A percentile compares a stretch with the other conserved stretches of the same genome.
Conservation (phyloP, 2,888 invertebrate genomes). For the Seira musarum region DNA sequence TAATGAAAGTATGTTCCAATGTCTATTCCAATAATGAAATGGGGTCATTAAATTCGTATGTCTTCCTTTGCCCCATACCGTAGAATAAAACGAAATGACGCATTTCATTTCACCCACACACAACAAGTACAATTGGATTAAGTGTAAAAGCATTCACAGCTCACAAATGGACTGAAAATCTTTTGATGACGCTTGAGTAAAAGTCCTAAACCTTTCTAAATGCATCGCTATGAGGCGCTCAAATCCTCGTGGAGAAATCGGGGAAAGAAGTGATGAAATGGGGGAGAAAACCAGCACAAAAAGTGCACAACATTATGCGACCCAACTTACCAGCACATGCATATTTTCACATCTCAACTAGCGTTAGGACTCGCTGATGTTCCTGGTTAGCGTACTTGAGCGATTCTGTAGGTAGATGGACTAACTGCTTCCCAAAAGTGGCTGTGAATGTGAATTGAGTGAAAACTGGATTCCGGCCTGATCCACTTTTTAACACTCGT, state of each 20-base stretch:
- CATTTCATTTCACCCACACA: too few species aligned
- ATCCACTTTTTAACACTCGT: constrained; percentile 21
- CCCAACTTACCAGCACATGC: neutral
- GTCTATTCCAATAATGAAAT: too few species aligned
- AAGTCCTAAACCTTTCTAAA: neutral
- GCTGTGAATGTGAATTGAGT: neutral
- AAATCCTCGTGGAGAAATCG: constrained; percentile 24
- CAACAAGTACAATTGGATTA: neutral
- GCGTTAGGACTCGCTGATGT: neutral
- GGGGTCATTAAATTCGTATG: too few species aligned
- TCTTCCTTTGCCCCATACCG: neutral
- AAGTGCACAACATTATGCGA: neutral
- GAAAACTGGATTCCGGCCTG: constrained; percentile 16
- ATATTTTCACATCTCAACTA: neutral
- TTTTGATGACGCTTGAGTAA: neutral
- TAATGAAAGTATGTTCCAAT: too few species aligned
- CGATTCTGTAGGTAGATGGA: neutral
- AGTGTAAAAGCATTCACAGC: neutral
- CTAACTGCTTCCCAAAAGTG: neutral
- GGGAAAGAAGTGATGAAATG: neutral
- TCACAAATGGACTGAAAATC: neutral
- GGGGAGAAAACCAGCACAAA: neutral
- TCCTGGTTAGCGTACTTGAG: neutral
- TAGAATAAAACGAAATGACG: neutral
- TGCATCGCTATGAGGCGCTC: constrained; percentile 33